These are phyloP conservation scores for Triplophysa dalaica DNA, from an alignment of 2,113 vertebrate species.

Conservation along the genomic window DNA sequence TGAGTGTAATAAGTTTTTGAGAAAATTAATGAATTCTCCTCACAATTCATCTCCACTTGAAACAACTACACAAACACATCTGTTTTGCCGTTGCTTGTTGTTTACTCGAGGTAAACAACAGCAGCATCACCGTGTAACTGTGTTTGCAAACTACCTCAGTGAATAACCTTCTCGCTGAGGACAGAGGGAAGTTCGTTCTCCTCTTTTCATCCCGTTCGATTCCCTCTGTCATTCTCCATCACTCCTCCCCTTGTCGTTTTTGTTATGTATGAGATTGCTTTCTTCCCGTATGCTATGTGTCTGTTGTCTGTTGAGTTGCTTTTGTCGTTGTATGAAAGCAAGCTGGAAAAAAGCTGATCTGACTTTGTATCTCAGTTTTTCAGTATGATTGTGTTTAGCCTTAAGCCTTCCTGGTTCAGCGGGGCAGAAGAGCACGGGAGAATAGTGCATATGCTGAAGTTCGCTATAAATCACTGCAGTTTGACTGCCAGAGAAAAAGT, in stretches of 20 bases:
- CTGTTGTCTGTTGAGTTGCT: background rate
- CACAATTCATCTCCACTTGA: constrained; percentile 9
- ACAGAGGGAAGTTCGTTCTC: background rate
- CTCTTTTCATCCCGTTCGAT: background rate
- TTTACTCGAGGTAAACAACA: constrained; percentile 33
- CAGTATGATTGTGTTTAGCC: constrained; percentile 12
- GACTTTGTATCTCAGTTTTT: constrained; percentile 7
- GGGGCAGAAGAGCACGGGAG: background rate
- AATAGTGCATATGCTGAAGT: background rate
- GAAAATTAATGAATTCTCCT: constrained; percentile 20
- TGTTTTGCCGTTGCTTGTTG: constrained; percentile 16
- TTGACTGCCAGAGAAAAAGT: background rate
- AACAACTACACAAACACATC: constrained; percentile 34
- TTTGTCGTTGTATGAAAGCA: background rate
- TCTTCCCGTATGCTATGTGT: background rate
- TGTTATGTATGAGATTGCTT: constrained; percentile 6
- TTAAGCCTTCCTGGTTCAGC: background rate
- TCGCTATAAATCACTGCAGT: background rate
- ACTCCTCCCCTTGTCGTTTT: background rate
- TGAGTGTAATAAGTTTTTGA: constrained; percentile 19
- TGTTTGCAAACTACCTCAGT: constrained; percentile 27
- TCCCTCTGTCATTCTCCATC: background rate
- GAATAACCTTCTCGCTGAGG: background rate
- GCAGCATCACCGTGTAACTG: background rate
- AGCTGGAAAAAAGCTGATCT: background rate